Percentiles rank a stretch among this genome's conserved stretches.
Evolutionary conservation across 2,888 invertebrate genomes (phyloP).

Genomic region (Helleia helle): DNA sequence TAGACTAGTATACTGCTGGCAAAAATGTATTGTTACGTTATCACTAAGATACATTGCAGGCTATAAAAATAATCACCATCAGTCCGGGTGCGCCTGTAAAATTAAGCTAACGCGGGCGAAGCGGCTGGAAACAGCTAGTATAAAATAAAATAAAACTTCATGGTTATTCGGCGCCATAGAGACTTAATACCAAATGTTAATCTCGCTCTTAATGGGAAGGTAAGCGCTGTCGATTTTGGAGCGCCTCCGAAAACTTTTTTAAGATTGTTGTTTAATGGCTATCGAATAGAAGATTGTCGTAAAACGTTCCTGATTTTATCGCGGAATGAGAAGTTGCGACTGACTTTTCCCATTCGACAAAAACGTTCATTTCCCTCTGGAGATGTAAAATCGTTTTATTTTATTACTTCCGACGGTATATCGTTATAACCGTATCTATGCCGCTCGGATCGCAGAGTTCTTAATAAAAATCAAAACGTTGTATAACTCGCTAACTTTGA

Average conservation of each 20-base stretch:
- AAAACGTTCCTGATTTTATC: conserved; percentile 72
- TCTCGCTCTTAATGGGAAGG: conserved; percentile 18
- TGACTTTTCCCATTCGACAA: conserved; percentile 70
- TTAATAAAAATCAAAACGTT: conserved; percentile 40
- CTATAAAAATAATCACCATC: no score
- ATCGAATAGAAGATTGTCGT: conserved; percentile 71
- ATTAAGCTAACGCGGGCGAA: no score
- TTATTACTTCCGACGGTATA: conserved; percentile 71
- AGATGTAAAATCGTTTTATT: conserved; percentile 74
- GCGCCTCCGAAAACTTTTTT: conserved; percentile 35
- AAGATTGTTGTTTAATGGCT: conserved; percentile 68
- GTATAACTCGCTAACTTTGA: conserved; percentile 28
- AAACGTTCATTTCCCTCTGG: conserved; percentile 67
- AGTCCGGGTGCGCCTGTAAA: no score
- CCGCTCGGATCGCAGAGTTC: conserved; percentile 41
- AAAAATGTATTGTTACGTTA: no score
- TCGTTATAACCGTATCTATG: conserved; percentile 57
- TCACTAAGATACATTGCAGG: no score
- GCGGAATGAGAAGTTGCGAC: conserved; percentile 68
- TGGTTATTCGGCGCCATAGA: conserved; percentile 7
- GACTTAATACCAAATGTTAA: conserved; percentile 14
- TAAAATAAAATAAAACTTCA: conserved; percentile 5
- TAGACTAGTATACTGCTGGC: no score
- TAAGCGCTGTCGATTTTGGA: conserved; percentile 19
- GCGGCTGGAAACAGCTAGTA: no score